Conservation (phyloP, 2,113 vertebrate species). For the Periophthalmus modestus region DNA sequence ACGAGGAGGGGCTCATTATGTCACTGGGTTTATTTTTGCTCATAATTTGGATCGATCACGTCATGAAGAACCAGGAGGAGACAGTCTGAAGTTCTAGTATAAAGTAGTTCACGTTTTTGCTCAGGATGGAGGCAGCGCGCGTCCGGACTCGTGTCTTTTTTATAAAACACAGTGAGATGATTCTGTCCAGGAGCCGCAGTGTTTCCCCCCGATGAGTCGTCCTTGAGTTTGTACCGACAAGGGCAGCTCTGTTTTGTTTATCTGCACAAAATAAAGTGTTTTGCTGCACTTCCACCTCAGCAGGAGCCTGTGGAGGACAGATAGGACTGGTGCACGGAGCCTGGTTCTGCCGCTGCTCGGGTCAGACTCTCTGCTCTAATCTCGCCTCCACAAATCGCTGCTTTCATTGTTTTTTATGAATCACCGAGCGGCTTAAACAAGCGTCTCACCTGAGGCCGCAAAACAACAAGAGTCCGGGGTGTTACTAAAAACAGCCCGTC, state of each 20-base stretch:
- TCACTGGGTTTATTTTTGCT: no score
- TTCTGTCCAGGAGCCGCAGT: background rate
- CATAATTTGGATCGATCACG: no score
- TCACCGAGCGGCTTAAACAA: conserved; percentile 10
- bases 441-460: conserved; percentile 13
- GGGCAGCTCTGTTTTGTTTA: background rate
- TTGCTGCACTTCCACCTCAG: background rate
- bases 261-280: conserved; percentile 3
- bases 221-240: background rate
- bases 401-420: conserved; percentile 16
- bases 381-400: conserved; percentile 10
- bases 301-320: background rate
- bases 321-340: background rate
- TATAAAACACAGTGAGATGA: no score
- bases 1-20: no score
- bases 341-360: background rate
- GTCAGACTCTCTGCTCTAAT: conserved; percentile 8
- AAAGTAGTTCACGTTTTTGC: no score
- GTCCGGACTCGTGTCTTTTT: no score
- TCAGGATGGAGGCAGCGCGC: no score
- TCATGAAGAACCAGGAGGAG: no score
- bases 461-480: background rate
- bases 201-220: background rate
- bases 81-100: no score
- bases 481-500: background rate